Evolutionary conservation across 2,797 vertebrate genomes (phyloP).

Genomic region (Siniperca obscura): DNA sequence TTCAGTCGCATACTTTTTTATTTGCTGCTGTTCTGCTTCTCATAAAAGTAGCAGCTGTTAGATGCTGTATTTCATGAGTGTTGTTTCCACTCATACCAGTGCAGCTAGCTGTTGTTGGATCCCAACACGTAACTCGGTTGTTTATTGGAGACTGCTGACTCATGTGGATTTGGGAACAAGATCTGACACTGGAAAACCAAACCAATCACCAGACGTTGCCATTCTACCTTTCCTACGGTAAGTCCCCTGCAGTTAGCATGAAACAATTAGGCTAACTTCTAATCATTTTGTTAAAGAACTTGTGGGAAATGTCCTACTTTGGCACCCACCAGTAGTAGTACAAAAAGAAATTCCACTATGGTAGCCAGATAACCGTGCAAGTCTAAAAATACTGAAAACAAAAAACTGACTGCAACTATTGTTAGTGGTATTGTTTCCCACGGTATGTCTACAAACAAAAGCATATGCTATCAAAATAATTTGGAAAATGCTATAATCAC

Average conservation of each 20-base stretch:
- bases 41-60: not conserved
- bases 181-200: slow-evolving; percentile 73
- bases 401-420: not conserved
- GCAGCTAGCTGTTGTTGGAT: slow-evolving; percentile 68
- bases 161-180: slow-evolving; percentile 72
- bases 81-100: slow-evolving; percentile 44
- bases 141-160: slow-evolving; percentile 10
- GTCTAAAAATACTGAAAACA: not conserved
- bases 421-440: not conserved
- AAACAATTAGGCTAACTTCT: not conserved
- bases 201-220: slow-evolving; percentile 66
- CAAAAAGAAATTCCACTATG: too few species aligned
- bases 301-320: not conserved
- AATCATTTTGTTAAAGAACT: not conserved
- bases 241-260: not conserved
- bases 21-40: not conserved
- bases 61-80: not conserved
- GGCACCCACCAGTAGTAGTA: not conserved
- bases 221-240: slow-evolving; percentile 71
- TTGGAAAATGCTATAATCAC: too few species aligned
- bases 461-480: too few species aligned
- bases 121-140: rapidly evolving
- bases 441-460: not conserved
- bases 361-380: not conserved
- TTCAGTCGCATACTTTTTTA: not conserved